These are phyloP conservation scores for Batillaria attramentaria DNA, from an alignment of 1,140 invertebrate genomes.

Conservation along the genomic window DNA sequence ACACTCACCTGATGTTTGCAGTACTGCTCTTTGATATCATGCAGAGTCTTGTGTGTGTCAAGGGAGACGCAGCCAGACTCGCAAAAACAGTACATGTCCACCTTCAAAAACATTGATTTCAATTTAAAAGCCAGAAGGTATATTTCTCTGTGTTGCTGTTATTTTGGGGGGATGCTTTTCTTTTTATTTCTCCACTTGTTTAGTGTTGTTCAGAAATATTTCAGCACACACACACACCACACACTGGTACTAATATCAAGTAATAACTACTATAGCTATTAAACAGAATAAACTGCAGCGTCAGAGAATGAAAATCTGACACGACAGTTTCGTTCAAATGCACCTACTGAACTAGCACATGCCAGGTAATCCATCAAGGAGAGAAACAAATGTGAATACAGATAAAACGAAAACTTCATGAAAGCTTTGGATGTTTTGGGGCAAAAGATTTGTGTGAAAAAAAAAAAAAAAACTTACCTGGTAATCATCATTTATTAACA, in stretches of 20 bases:
- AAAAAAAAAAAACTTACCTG: constrained; percentile 32
- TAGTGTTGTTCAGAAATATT: not conserved
- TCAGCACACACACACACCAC: too few species aligned
- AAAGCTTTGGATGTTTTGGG: not conserved
- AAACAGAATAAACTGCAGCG: not conserved
- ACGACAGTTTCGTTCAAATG: not conserved
- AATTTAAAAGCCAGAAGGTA: too few species aligned
- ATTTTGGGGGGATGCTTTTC: not conserved
- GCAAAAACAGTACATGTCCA: constrained; percentile 28
- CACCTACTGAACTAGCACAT: not conserved
- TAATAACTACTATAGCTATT: too few species aligned
- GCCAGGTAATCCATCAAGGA: not conserved
- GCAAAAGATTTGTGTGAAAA: not conserved
- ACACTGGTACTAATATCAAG: too few species aligned
- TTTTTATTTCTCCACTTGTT: not conserved
- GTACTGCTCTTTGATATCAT: constrained; percentile 20
- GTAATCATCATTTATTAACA: constrained; percentile 42
- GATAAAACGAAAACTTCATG: not conserved
- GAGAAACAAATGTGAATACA: not conserved
- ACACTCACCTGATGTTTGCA: constrained; percentile 16
- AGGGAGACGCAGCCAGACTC: constrained; percentile 9
- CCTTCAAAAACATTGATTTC: constrained; percentile 4
- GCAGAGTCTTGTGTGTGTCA: constrained; percentile 18
- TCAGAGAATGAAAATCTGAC: not conserved
- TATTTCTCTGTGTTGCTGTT: too few species aligned